phyloP scores from a whole-genome alignment of 2,888 invertebrate genomes.

The Catocala sponsa region DNA sequence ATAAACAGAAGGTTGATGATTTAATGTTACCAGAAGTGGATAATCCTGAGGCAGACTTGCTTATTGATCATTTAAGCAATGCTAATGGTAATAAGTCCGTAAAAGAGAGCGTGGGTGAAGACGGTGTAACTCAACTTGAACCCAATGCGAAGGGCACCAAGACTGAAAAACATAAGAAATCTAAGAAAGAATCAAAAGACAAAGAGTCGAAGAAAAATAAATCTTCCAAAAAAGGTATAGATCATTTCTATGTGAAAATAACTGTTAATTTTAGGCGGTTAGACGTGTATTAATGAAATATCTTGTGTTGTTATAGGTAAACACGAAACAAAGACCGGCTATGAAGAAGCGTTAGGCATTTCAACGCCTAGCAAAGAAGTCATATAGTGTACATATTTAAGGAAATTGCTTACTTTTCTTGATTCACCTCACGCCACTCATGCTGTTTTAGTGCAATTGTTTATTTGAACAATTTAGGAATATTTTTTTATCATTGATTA shows the following conservation, averaged over 20 bases:
- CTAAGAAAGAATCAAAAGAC: constrained; percentile 80
- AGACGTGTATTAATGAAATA: too few relatives aligned
- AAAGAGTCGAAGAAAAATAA: constrained; percentile 81
- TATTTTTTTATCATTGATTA: constrained; percentile 65
- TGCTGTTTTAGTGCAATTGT: constrained; percentile 83
- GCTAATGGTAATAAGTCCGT: constrained; percentile 76
- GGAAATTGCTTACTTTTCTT: constrained; percentile 63
- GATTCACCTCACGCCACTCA: constrained; percentile 60
- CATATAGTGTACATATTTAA: constrained; percentile 78
- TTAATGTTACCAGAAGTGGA: constrained; percentile 73
- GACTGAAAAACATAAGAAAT: constrained; percentile 85
- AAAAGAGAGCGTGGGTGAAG: constrained; percentile 59
- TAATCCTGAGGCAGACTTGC: constrained; percentile 63
- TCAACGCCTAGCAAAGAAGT: constrained; percentile 97
- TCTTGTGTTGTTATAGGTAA: constrained; percentile 72
- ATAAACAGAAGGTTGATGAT: constrained; percentile 73
- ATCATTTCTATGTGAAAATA: background rate
- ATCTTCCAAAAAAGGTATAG: constrained; percentile 75
- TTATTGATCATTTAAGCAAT: constrained; percentile 62
- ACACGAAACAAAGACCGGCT: constrained; percentile 91
- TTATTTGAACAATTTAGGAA: constrained; percentile 79
- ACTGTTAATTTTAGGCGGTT: background rate
- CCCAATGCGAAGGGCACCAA: constrained; percentile 65
- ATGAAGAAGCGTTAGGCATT: constrained; percentile 97
- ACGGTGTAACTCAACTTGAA: constrained; percentile 50